phyloP scores from a whole-genome alignment of 53 echinoderm and acorn worm species.

The Zoroaster sp. region DNA sequence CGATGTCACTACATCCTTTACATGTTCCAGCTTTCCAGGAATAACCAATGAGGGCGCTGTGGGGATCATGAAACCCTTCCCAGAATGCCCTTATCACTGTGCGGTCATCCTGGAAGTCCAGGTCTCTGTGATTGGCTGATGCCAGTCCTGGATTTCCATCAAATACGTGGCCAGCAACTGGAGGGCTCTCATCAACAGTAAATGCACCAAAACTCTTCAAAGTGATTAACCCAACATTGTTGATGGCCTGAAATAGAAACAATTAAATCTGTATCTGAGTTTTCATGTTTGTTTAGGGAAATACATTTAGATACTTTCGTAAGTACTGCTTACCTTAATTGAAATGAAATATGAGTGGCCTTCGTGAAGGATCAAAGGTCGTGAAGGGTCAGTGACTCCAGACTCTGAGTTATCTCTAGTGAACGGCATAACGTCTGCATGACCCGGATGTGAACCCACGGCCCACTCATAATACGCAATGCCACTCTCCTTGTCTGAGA shows the following conservation, averaged over 20 bases:
- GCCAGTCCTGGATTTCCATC: conserved; percentile 26
- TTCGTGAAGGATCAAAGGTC: conserved; percentile 18
- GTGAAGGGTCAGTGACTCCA: conserved; percentile 5
- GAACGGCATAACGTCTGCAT: conserved; percentile 38
- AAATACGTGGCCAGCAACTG: conserved; percentile 53
- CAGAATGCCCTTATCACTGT: conserved; percentile 23
- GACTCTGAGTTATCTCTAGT: conserved; percentile 8
- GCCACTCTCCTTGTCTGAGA: conserved; percentile 51
- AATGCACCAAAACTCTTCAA: conserved; percentile 30
- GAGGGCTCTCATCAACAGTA: conserved; percentile 51
- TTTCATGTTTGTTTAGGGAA: no score
- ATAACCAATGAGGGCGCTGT: conserved; percentile 28
- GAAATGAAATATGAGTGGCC: conserved; percentile 58
- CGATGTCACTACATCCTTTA: conserved; percentile 49
- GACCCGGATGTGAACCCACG: conserved; percentile 47
- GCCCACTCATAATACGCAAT: conserved; percentile 53
- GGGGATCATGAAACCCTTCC: conserved; percentile 61
- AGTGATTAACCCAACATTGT: conserved; percentile 43
- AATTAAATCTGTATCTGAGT: no score
- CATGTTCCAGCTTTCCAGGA: conserved; percentile 40
- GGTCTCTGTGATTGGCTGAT: conserved; percentile 16
- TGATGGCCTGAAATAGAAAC: conserved; percentile 39
- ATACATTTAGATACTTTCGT: neutral
- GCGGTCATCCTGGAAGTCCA: conserved; percentile 44
- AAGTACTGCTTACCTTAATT: conserved; percentile 27